These are phyloP conservation scores for Meloidogyne floridensis DNA, from an alignment of 1,140 invertebrate species.

Conservation along the genomic window DNA sequence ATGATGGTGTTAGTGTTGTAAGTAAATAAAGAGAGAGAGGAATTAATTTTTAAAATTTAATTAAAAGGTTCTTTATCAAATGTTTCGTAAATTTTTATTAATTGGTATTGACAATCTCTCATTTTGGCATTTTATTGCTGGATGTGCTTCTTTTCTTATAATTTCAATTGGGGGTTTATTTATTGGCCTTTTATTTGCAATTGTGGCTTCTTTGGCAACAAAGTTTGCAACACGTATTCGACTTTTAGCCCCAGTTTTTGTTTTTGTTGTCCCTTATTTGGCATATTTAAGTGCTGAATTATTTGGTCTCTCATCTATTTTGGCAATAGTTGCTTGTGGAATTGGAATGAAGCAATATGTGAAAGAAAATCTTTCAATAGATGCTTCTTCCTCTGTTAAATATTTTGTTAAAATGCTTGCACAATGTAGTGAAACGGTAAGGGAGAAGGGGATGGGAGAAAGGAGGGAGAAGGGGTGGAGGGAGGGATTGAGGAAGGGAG, in stretches of 20 bases:
- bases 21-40: background rate
- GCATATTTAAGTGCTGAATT: constrained; percentile 50
- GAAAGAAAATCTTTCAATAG: constrained; percentile 92
- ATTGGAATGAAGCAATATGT: constrained; percentile 99
- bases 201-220: constrained; percentile 77
- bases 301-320: constrained; percentile 51
- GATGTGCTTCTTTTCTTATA: constrained; percentile 87
- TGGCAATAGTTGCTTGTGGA: constrained; percentile 86
- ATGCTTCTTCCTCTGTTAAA: constrained; percentile 94
- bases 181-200: constrained; percentile 92
- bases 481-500: no score
- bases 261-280: constrained; percentile 49
- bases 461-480: no score
- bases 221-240: constrained; percentile 43
- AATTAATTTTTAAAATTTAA: background rate
- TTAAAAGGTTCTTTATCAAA: constrained; percentile 79
- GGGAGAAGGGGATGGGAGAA: no score
- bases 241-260: constrained; percentile 38
- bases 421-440: constrained; percentile 79
- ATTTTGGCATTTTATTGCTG: constrained; percentile 75
- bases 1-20: constrained; percentile 72
- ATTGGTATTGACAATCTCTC: constrained; percentile 61
- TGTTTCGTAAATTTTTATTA: constrained; percentile 84
- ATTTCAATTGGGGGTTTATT: constrained; percentile 88
- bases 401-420: constrained; percentile 95